Base-by-base conservation (phyloP, 2,113 vertebrate genomes). In the Piaya cayana region DNA sequence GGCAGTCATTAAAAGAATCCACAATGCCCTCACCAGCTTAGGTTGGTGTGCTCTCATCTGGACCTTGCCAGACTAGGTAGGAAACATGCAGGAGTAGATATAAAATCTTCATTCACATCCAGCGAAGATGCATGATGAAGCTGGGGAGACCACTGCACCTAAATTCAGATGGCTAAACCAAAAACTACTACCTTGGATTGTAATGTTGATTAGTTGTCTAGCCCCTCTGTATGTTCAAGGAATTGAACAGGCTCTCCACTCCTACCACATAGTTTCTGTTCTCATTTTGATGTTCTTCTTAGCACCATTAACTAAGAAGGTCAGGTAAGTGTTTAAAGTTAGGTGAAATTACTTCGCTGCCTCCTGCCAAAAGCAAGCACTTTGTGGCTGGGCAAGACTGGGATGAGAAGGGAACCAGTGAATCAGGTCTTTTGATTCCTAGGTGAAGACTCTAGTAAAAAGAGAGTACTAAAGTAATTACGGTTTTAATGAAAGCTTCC, bases 401-500 rank as follows among this genome's bases (percentile, higher is more conserved):
- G 15, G 23, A 62, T 76, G 34, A 82, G 77, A 86, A 76, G 19
- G n/a, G 9, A 91, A 75, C 10, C 59, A 90, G 39, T 47, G 42
- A 42, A 47, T 68, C 7, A 6, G 22, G 13, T 79, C 5, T 94
- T 84, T 88, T 79, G 53, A 49, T 72, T 92, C 9, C 29, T 77
- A 29, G 10, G 6, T 78, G 34, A 89, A 70, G 42, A 75, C 55
- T 32, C 10, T 5, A 36, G 69, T 37, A 74, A 84, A 92, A 92
- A 92, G 42, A 86, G 11, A 62, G 6, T 42, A 25, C 43, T 71
- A 27, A 84, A 91, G 74, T 60, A 64, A 84, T 87, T 56, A 55
- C 21, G 29, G 67, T 84, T 91, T 82, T 81, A 91, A 34, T 84
- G 74, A 47, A 82, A 90, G 26, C 68, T 92, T 94, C 78, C 49